These are phyloP conservation scores for Koerneria pararmatus DNA, from an alignment of 2,888 invertebrate species.

Conservation along the genomic window DNA sequence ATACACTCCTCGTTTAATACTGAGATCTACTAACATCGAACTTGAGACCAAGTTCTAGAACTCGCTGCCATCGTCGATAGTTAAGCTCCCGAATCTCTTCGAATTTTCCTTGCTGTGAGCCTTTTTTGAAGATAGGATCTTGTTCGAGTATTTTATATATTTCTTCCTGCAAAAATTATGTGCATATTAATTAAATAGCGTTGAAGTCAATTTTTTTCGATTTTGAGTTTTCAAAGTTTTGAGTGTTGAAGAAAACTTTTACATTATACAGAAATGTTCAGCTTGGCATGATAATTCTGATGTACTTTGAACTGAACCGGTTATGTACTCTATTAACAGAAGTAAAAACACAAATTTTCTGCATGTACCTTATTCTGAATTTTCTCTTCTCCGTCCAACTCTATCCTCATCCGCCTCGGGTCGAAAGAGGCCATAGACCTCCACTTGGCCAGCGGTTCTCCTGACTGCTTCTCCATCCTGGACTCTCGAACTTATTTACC, in stretches of 20 bases:
- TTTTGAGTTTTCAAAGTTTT: not conserved
- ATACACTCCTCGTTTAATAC: not conserved
- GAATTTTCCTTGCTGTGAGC: constrained; percentile 66
- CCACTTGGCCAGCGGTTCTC: too few relatives aligned
- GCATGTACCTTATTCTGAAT: constrained; percentile 77
- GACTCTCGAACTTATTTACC: too few relatives aligned
- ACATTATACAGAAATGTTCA: not conserved
- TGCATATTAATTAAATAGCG: constrained; percentile 2
- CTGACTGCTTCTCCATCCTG: too few relatives aligned
- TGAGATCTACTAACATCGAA: constrained; percentile 59
- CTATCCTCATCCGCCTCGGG: constrained; percentile 61
- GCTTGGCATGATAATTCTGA: too few relatives aligned
- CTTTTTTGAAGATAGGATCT: constrained; percentile 70
- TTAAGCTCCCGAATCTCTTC: constrained; percentile 66
- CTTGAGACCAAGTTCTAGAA: constrained; percentile 69
- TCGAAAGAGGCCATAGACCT: constrained; percentile 11
- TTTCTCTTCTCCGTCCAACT: constrained; percentile 75
- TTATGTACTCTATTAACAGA: too few relatives aligned
- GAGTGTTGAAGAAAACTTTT: not conserved
- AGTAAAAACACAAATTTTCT: too few relatives aligned
- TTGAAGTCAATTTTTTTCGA: not conserved
- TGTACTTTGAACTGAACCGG: too few relatives aligned
- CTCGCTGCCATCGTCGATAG: constrained; percentile 64
- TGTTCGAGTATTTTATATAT: constrained; percentile 76
- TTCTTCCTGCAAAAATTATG: constrained; percentile 68